phyloP scores from a whole-genome alignment of 2,113 vertebrate species.

The Rhegmatorhina hoffmannsi region DNA sequence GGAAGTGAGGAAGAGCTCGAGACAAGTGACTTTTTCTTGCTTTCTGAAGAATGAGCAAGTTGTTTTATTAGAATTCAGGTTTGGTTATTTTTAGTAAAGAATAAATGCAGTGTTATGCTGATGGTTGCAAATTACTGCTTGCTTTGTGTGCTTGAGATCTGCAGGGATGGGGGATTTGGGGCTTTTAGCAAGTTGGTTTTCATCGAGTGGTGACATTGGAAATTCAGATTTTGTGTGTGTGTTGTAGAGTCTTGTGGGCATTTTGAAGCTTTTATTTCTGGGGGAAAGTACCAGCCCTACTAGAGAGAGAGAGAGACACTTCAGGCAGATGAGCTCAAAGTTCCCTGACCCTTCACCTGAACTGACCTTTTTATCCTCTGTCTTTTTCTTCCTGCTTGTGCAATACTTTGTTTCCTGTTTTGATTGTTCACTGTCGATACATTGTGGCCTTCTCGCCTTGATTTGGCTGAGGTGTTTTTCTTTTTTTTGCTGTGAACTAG shows the following conservation, averaged over 20 bases:
- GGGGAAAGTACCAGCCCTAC: neutral
- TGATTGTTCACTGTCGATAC: neutral
- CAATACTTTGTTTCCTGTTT: neutral
- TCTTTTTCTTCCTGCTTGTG: neutral
- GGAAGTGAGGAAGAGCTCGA: neutral
- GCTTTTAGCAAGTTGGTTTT: neutral
- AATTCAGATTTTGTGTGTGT: neutral
- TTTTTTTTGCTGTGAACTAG: neutral
- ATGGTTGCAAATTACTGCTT: neutral
- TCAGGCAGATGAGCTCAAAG: neutral
- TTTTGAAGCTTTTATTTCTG: neutral
- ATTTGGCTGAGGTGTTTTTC: neutral
- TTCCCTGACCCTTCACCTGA: neutral
- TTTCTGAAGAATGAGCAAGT: neutral
- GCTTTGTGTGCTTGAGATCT: neutral
- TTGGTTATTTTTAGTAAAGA: constrained; percentile 16
- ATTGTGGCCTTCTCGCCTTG: neutral
- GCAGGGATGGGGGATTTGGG: neutral
- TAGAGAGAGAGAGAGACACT: neutral
- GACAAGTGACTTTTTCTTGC: neutral
- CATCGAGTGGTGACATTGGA: neutral
- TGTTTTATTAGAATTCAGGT: neutral
- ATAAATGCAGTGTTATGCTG: neutral
- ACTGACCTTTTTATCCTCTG: neutral
- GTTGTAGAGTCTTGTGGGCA: neutral